Base-by-base conservation (phyloP, 2,888 invertebrate species). In the Hemithea aestivaria region DNA sequence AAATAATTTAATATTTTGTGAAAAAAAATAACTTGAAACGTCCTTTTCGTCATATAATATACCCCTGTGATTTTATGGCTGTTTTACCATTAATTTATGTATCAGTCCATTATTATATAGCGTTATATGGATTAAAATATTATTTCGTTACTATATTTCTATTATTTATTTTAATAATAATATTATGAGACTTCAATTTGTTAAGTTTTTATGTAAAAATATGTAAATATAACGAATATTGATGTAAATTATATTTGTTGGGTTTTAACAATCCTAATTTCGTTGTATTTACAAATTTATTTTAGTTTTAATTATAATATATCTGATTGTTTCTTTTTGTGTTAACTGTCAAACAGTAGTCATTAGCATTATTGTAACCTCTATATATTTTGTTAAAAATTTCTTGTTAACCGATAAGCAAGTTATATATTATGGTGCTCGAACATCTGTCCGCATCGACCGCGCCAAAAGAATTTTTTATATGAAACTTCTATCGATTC, bases 21-120 rank as follows among this genome's bases (percentile, higher is more conserved):
- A 9, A 45, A 38, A 45, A 37, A 38, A 51, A 16, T 16, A 16
- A 2, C 16, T 9, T 22, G 1, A 7, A 22, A 27, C 11, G 22
- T 28, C 27, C 28, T 35, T 2, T 28, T 9, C 6, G 16, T 35
- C 22, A 35, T 27, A 21, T 10, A 27, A 21, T 27, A 42, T 48
- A 56, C 51, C 65, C 73, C 73, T 76, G 75, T 77, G 75, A 76
- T 76, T 70, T 51, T 60, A 69, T 62, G 74, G 76, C 74, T 75
- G 74, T 75, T 63, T 62, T 52, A 53, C 45, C 48, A 58, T 59
- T 56, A 40, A 42, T 43, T 48, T 39, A 45, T 45, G 44, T 39
- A 34, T 33, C 33, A 28, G 21, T 34, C 26, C 33, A 29, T 23
- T 30, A 11, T 29, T 22, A 10, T 26, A 27, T 16, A 16, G 2